Conservation (phyloP, 2,888 invertebrate species). For the Camptogramma bilineatum region DNA sequence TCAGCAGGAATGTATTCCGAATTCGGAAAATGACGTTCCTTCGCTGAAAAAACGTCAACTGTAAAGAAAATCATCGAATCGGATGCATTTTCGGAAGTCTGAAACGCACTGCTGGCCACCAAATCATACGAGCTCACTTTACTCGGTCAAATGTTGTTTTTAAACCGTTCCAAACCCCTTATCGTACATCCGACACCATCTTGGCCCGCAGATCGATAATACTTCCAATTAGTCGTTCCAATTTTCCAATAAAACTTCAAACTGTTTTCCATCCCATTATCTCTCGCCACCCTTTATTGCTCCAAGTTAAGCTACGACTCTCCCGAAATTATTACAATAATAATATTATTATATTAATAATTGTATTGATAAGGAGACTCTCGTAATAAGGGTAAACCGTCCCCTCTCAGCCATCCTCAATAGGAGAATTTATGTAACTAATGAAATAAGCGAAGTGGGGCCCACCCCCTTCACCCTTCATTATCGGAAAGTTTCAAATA, state of each 20-base stretch:
- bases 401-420: constrained; percentile 85
- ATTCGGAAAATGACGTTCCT: no score
- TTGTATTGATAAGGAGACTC: constrained; percentile 86
- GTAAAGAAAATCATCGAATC: no score
- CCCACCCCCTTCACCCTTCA: constrained; percentile 77
- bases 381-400: constrained; percentile 86
- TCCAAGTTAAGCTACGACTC: constrained; percentile 83
- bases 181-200: constrained; percentile 41
- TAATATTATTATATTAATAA: constrained; percentile 86
- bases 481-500: constrained; percentile 86
- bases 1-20: no score
- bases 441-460: constrained; percentile 85
- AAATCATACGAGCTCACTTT: no score
- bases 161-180: background rate
- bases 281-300: constrained; percentile 84
- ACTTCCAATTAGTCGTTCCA: constrained; percentile 83
- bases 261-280: constrained; percentile 86
- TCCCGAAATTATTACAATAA: constrained; percentile 85
- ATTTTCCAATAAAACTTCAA: constrained; percentile 86
- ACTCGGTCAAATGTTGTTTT: background rate
- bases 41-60: no score
- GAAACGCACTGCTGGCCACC: no score
- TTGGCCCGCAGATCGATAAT: constrained; percentile 79
- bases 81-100: no score
- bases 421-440: constrained; percentile 86